phyloP scores from a whole-genome alignment of 2,888 invertebrate species.

The Dicycla oo region DNA sequence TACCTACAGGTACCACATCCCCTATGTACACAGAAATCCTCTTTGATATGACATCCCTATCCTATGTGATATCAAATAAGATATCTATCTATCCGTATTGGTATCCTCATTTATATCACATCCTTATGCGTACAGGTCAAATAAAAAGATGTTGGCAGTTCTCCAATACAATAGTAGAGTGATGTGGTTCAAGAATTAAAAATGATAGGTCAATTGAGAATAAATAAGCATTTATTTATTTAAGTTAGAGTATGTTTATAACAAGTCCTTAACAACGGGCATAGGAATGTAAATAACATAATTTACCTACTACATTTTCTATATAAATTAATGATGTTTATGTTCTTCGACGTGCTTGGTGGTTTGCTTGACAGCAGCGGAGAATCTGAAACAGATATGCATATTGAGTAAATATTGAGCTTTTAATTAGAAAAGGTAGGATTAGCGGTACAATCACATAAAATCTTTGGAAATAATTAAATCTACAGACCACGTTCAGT shows the following conservation, averaged over 20 bases:
- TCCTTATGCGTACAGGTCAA: not conserved
- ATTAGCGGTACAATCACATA: not conserved
- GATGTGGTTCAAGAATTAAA: not conserved
- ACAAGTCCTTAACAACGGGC: conserved; percentile 36
- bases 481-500: not conserved
- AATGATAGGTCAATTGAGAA: conserved; percentile 4
- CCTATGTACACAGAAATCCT: too few relatives aligned
- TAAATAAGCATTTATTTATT: conserved; percentile 49
- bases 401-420: not conserved
- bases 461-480: not conserved
- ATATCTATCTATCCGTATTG: not conserved
- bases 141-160: not conserved
- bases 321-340: conserved; percentile 56
- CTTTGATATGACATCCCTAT: not conserved
- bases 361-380: conserved; percentile 70
- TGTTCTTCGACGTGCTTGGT: conserved; percentile 68
- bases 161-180: not conserved
- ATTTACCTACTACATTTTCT: not conserved
- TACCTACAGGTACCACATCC: too few relatives aligned
- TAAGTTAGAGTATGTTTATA: conserved; percentile 44
- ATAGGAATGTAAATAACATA: conserved; percentile 20
- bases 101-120: not conserved
- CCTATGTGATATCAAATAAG: not conserved
- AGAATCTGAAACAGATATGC: conserved; percentile 65
- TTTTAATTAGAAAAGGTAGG: not conserved